Conservation (phyloP, 2,797 vertebrate species). For the Coregonus sp. region DNA sequence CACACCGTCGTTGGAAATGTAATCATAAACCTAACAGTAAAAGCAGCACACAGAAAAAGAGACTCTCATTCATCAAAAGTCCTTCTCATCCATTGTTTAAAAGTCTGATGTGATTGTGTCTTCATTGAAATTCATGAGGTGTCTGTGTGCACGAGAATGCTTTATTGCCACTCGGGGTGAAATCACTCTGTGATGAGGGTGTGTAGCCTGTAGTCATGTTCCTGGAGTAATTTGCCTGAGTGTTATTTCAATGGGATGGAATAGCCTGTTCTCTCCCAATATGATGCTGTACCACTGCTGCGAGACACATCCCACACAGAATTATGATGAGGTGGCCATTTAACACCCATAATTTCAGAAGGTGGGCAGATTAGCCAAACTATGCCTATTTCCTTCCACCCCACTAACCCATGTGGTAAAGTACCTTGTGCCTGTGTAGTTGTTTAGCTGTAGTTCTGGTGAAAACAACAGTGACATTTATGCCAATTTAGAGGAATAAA, state of each 20-base stretch:
- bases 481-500: not conserved
- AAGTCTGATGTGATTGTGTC: slow-evolving; percentile 51
- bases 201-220: slow-evolving; percentile 63
- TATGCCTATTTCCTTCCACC: not conserved
- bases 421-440: not conserved
- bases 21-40: not conserved
- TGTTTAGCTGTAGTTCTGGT: not conserved
- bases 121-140: slow-evolving; percentile 71
- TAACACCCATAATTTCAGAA: slow-evolving; percentile 35
- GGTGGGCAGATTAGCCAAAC: not conserved
- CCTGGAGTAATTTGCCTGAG: slow-evolving; percentile 63
- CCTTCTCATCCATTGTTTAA: slow-evolving; percentile 51
- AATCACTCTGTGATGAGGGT: slow-evolving; percentile 64
- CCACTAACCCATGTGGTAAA: not conserved
- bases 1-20: not conserved
- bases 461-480: too few relatives aligned
- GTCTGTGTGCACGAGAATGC: slow-evolving; percentile 45
- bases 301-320: slow-evolving; percentile 30
- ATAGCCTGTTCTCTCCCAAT: slow-evolving; percentile 52
- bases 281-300: slow-evolving; percentile 28
- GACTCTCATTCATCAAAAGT: not conserved
- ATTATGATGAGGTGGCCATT: slow-evolving; percentile 41
- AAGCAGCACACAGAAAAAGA: not conserved
- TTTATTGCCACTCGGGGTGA: slow-evolving; percentile 65
- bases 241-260: slow-evolving; percentile 64